These are phyloP conservation scores for Gymnocheta viridis DNA, from an alignment of 2,888 invertebrate genomes.

Conservation along the genomic window DNA sequence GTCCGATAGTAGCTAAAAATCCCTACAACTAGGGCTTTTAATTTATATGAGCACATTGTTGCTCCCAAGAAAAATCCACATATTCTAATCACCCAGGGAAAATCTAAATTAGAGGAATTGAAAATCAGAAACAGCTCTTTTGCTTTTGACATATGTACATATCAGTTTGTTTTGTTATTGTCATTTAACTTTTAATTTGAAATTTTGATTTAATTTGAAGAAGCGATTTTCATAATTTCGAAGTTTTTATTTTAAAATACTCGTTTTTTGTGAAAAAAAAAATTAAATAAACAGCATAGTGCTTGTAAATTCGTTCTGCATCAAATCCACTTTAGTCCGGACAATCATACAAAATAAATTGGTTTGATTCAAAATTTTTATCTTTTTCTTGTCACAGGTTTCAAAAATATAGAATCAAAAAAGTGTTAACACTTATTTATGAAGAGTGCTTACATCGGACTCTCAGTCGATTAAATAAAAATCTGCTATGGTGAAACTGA, in stretches of 20 bases:
- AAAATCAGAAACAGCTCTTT: too few species aligned
- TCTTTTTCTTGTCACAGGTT: background rate
- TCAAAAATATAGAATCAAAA: background rate
- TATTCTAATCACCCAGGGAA: background rate
- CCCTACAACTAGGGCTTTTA: background rate
- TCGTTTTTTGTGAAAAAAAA: background rate
- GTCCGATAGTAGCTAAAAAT: background rate
- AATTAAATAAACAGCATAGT: background rate
- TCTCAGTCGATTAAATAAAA: too few species aligned
- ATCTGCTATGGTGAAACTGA: too few species aligned
- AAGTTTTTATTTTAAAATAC: background rate
- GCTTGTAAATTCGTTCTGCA: background rate
- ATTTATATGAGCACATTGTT: background rate
- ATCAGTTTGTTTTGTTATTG: too few species aligned
- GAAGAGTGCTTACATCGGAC: too few species aligned
- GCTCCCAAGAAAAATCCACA: background rate
- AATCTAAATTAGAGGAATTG: background rate
- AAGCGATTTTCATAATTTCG: background rate
- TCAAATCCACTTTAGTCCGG: conserved; percentile 27
- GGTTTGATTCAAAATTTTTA: background rate
- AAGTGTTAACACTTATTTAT: background rate
- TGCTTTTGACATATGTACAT: background rate
- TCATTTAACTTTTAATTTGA: background rate
- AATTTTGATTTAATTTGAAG: background rate
- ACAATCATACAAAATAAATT: background rate